Percentiles rank a stretch among this genome's conserved stretches.
These are phyloP conservation scores for Ceratotherium simum DNA, from an alignment of 2,113 vertebrate genomes.

Conservation along the genomic window DNA sequence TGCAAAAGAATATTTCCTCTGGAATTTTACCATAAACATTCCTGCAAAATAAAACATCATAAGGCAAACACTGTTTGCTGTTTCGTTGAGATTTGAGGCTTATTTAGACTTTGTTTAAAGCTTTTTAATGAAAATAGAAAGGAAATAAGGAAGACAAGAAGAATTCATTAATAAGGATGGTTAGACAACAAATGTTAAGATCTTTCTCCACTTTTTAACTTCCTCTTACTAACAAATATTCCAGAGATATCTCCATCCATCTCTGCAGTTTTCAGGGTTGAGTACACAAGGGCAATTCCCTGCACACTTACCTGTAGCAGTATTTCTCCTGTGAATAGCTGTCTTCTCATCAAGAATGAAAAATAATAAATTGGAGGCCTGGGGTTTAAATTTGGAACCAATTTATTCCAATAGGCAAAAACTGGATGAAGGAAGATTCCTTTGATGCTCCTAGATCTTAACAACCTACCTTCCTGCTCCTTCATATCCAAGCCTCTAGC, in stretches of 20 bases:
- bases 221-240: neutral
- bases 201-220: neutral
- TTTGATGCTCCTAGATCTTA: neutral
- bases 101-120: neutral
- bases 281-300: neutral
- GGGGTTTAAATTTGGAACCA: neutral
- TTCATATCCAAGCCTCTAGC: neutral
- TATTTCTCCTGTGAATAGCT: neutral
- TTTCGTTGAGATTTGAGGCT: neutral
- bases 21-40: neutral
- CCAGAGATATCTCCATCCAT: neutral
- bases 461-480: neutral
- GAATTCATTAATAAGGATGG: neutral
- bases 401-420: neutral
- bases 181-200: neutral
- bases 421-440: neutral
- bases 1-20: constrained; percentile 67
- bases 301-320: neutral
- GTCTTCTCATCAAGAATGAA: constrained; percentile 25
- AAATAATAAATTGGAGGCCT: constrained; percentile 23
- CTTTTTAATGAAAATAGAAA: constrained; percentile 7
- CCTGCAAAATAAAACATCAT: constrained; percentile 7
- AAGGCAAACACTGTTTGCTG: neutral
- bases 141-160: neutral
- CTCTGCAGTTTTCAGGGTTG: neutral